These are phyloP conservation scores for Scaptodrosophila latifasciaeformis DNA, from an alignment of 2,888 invertebrate genomes.

Conservation along the genomic window DNA sequence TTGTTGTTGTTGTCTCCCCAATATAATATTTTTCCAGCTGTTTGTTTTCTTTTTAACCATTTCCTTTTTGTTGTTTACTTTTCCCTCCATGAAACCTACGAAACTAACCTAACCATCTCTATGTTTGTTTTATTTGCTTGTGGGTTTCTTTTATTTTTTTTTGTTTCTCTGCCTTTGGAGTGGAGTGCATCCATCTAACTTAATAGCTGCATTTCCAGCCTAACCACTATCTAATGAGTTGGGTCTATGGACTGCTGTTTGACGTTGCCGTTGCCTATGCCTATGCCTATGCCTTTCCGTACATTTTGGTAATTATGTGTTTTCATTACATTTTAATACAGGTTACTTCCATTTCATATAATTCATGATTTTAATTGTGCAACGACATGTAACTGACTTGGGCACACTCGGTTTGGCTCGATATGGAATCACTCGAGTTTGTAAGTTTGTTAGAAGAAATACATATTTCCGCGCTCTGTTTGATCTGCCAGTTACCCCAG, in stretches of 20 bases:
- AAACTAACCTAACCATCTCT: too few species aligned
- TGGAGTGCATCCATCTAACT: conserved; percentile 35
- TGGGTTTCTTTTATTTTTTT: too few species aligned
- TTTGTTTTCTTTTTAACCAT: conserved; percentile 35
- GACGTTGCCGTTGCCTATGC: neutral
- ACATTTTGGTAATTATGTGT: conserved; percentile 58
- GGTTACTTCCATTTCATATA: conserved; percentile 30
- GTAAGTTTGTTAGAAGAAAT: too few species aligned
- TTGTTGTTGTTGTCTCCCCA: too few species aligned
- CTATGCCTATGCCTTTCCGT: neutral
- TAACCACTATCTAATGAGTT: conserved; percentile 28
- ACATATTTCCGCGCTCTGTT: too few species aligned
- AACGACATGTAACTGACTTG: conserved; percentile 43
- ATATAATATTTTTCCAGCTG: conserved; percentile 13
- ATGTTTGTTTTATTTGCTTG: neutral
- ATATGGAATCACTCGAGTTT: too few species aligned
- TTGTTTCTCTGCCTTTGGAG: too few species aligned
- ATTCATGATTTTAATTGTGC: conserved; percentile 44
- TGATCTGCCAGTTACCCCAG: too few species aligned
- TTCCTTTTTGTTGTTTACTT: conserved; percentile 24
- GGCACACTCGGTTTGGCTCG: too few species aligned
- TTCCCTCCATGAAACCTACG: too few species aligned
- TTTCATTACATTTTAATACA: conserved; percentile 50
- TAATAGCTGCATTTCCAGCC: conserved; percentile 42
- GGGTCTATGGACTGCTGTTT: conserved; percentile 21